Conservation (phyloP, 2,113 vertebrate species). For the Tragelaphus buxtoni region DNA sequence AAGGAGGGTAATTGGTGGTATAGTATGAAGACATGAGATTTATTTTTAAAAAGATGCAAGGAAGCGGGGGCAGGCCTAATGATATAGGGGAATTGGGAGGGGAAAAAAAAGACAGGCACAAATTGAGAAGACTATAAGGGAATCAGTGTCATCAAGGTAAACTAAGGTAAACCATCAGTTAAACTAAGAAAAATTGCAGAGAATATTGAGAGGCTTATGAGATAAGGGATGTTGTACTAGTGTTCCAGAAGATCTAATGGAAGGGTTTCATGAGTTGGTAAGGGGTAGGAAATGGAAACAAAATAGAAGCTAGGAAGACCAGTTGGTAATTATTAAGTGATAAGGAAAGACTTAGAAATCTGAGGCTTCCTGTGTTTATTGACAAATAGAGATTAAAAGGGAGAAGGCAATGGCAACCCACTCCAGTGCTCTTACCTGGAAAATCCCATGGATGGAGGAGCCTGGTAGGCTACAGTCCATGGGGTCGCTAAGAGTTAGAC, state of each 20-base stretch:
- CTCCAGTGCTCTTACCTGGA: no score
- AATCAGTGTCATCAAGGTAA: neutral
- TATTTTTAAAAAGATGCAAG: neutral
- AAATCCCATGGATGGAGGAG: no score
- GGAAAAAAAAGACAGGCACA: neutral
- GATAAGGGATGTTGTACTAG: neutral
- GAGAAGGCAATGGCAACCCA: no score
- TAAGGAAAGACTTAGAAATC: neutral
- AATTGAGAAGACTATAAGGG: neutral
- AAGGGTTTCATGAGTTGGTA: neutral
- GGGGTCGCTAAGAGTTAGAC: no score
- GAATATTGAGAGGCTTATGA: neutral
- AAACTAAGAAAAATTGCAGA: neutral
- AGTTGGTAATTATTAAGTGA: slow-evolving; percentile 9
- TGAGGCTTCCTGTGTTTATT: neutral
- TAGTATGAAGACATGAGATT: neutral
- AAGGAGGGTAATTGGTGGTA: neutral
- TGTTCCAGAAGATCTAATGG: neutral
- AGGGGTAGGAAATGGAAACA: neutral
- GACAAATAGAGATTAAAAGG: neutral
- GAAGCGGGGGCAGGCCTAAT: neutral
- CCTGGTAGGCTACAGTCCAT: no score
- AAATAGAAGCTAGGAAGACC: neutral
- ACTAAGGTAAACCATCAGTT: neutral
- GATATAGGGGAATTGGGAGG: neutral